Evolutionary conservation across 2,888 invertebrate species (phyloP), one percentile per base, ranked within the genome.

Genomic region (Drosophila formosana): DNA sequence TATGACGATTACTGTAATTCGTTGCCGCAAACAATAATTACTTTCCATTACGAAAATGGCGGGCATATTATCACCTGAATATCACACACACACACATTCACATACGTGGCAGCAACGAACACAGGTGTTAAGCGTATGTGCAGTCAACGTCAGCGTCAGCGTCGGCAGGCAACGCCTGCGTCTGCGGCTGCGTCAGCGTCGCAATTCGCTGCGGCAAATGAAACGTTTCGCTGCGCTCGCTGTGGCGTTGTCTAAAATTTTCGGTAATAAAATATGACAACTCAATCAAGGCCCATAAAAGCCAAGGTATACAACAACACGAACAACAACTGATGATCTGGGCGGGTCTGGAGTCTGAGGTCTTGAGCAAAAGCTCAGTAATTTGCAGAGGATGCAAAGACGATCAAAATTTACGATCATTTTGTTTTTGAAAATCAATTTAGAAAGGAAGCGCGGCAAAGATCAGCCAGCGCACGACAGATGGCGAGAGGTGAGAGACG

Each of bases 11-110:
- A 91, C 90, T 86, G 91, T 91, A 91, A 91, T 91, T 91, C 91
- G 88, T 89, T 81, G 84, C 90, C 84, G 88, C 91, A 90, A 89
- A 91, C 90, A 90, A 90, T 89, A 91, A 91, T 91, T 91, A 90
- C 90, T 91, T 91, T 91, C 89, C 92, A 91, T 91, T 91, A 91
- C 89, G 90, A 89, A 91, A 91, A 91, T 91, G 90, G 91, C 91
- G 90, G 91, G 88, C 90, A 91, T 91, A 91, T 91, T 91, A 92
- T 91, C 91, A 91, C 91, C 91, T 91, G 91, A 89, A 89, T 88
- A 90, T 90, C 89, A 89, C 84, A 89, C 78, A 89, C 82, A 78
- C 47, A 69, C 47, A 71, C 50, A 63, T 30, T 62, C 23, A 76
- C 45, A 51, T n/a, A 47, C 7, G 56, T 8, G 62, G 50, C 71